Evolutionary conservation across 2,113 vertebrate species (phyloP).

Genomic region (Fregata magnificens): DNA sequence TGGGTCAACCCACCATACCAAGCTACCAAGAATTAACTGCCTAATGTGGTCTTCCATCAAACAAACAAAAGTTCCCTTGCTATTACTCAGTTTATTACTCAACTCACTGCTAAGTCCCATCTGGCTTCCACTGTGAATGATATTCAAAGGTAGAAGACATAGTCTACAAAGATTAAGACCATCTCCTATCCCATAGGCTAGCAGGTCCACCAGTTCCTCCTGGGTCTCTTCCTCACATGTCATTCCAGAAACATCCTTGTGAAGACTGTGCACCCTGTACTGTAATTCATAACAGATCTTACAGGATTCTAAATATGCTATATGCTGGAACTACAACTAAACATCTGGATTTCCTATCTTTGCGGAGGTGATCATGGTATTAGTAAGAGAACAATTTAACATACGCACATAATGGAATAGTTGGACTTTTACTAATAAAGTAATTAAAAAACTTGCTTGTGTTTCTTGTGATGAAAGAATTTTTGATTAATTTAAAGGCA

Average conservation of each 20-base stretch:
- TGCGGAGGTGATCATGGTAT: neutral
- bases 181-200: neutral
- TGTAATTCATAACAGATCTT: neutral
- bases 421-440: neutral
- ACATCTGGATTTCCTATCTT: neutral
- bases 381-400: neutral
- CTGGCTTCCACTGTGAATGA: neutral
- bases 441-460: neutral
- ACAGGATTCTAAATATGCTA: neutral
- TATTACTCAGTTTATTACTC: neutral
- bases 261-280: neutral
- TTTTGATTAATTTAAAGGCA: neutral
- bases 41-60: neutral
- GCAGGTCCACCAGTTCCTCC: neutral
- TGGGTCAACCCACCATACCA: neutral
- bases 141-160: neutral
- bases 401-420: neutral
- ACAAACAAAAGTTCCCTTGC: neutral
- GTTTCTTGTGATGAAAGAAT: neutral
- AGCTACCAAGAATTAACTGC: neutral
- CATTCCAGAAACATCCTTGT: neutral
- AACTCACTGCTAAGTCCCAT: neutral
- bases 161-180: neutral
- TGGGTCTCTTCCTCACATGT: neutral
- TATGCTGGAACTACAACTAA: neutral